These are phyloP conservation scores for Euleptes europaea DNA, from an alignment of 2,113 vertebrate genomes.

Conservation along the genomic window DNA sequence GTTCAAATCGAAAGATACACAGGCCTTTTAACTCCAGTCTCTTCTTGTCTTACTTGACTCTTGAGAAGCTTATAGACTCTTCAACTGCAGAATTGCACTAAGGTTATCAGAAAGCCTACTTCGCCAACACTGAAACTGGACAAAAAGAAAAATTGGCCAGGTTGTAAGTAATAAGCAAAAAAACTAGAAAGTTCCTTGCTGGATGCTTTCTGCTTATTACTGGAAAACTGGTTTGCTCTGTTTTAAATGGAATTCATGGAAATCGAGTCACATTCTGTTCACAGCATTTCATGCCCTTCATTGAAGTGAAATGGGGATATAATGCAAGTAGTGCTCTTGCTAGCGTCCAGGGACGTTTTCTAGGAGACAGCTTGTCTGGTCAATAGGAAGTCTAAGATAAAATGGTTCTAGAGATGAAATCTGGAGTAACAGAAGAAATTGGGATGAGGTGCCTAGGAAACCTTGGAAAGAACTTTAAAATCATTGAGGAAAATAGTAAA, in stretches of 20 bases:
- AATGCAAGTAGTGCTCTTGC: background rate
- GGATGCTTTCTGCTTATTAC: background rate
- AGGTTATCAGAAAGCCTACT: background rate
- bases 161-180: background rate
- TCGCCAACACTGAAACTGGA: background rate
- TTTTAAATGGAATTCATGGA: background rate
- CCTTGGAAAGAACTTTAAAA: conserved; percentile 7
- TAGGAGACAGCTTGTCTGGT: background rate
- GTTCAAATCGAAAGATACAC: background rate
- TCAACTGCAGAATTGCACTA: background rate
- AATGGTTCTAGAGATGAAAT: background rate
- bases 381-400: background rate
- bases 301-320: background rate
- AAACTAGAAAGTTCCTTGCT: background rate
- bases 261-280: conserved; percentile 7
- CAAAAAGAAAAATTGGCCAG: background rate
- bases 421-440: background rate
- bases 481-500: background rate
- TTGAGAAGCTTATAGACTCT: background rate
- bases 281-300: background rate
- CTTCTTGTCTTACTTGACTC: background rate
- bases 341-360: background rate
- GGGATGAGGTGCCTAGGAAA: conserved; percentile 12
- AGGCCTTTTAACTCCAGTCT: background rate
- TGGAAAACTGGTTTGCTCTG: background rate